Base-by-base conservation (phyloP, 2,888 invertebrate species). In the Diloba caeruleocephala region DNA sequence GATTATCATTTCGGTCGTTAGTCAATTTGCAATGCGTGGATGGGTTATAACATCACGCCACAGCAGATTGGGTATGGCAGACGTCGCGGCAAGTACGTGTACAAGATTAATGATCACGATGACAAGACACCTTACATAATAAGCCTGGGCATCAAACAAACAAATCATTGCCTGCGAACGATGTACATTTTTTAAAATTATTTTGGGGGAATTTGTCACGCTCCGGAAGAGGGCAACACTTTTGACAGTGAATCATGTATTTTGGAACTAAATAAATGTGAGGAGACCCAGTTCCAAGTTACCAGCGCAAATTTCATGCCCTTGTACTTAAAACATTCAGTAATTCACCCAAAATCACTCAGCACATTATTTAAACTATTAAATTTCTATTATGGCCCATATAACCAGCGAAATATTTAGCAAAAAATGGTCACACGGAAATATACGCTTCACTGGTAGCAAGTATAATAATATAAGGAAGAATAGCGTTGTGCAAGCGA, bases 401-500 rank as follows among this genome's bases (percentile, higher is more conserved):
- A 8, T 31, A 15, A 21, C 10, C n/a, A 34, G 12, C 9, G 3
- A 37, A 31, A 33, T 29, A 28, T 62, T 32, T 4, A 26, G 17
- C 15, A 28, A 36, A 61, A 62, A 36, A 10, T 25, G n/a, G 13
- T 26, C 29, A 29, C 36, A 25, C 32, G 15, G 37, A 42, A 46
- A 33, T 12, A 13, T 23, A 48, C 21, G 13, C 15, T 13, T 55
- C 28, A 55, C 8, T 42, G 63, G 10, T 9, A 41, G 17, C 17
- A 28, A 26, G 36, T 25, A 42, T 28, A 15, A 44, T 48, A n/a
- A 31, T 25, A 14, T 36, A 41, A 37, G 43, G 46, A 64, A 56
- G 50, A 48, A 44, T 38, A 41, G 31, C 25, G 25, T 46, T 67
- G 36, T 44, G 46, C 46, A 60, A 57, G 36, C 39, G 29, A 53